phyloP scores from a whole-genome alignment of 2,888 invertebrate species.

The Mylabris sibirica region DNA sequence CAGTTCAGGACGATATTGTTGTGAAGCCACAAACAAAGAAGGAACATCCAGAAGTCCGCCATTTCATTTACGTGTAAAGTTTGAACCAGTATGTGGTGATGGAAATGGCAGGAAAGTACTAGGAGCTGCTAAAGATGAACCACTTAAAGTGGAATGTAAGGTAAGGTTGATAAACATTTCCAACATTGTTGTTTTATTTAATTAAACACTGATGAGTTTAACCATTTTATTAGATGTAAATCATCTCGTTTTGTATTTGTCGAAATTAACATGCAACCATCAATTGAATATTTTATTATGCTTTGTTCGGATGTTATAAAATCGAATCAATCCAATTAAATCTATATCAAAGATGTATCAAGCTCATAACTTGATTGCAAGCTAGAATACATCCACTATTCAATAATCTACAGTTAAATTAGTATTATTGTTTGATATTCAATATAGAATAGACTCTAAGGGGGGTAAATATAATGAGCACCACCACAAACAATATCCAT shows the following conservation, averaged over 20 bases:
- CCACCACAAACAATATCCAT: neutral
- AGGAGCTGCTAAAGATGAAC: slow-evolving; percentile 66
- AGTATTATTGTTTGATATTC: slow-evolving; percentile 2
- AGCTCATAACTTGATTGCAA: slow-evolving; percentile 24
- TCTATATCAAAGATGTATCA: slow-evolving; percentile 23
- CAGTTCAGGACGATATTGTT: slow-evolving; percentile 78
- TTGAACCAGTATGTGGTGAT: slow-evolving; percentile 64
- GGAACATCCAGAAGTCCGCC: slow-evolving; percentile 80
- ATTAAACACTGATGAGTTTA: slow-evolving; percentile 26
- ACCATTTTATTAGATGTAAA: slow-evolving; percentile 4
- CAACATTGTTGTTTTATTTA: slow-evolving; percentile 26
- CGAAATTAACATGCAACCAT: neutral
- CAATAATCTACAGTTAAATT: neutral
- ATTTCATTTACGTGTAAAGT: slow-evolving; percentile 78
- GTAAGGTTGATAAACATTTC: slow-evolving; percentile 44
- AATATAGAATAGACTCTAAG: neutral
- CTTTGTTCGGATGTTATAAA: neutral
- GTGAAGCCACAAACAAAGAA: slow-evolving; percentile 79
- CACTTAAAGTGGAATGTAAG: slow-evolving; percentile 64
- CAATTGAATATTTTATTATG: neutral
- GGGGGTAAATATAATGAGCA: neutral
- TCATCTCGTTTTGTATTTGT: neutral
- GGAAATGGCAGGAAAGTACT: slow-evolving; percentile 61
- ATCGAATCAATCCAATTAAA: slow-evolving; percentile 19
- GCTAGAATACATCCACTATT: slow-evolving; percentile 15